A percentile compares a stretch with the other conserved stretches of the same genome.
phyloP scores from a whole-genome alignment of 2,113 vertebrate species.

The Corydoras maculifer region DNA sequence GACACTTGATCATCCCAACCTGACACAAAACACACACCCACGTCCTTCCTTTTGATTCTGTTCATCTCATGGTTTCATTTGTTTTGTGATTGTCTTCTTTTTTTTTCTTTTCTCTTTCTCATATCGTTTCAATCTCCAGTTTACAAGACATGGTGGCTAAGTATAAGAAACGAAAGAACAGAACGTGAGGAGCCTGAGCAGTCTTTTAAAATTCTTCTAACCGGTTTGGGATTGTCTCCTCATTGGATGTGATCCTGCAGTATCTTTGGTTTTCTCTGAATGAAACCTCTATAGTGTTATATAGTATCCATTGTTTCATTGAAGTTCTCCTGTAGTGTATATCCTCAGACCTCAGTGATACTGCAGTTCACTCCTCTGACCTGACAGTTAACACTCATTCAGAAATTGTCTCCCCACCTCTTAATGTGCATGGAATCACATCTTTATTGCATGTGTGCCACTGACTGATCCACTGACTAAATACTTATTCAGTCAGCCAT shows the following conservation, averaged over 20 bases:
- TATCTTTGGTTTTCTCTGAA: slow-evolving; percentile 26
- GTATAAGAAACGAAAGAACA: slow-evolving; percentile 96
- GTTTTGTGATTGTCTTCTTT: slow-evolving; percentile 7
- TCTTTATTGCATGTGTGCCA: slow-evolving; percentile 47
- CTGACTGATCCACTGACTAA: slow-evolving; percentile 38
- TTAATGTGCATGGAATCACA: slow-evolving; percentile 52
- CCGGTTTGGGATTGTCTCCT: slow-evolving; percentile 16
- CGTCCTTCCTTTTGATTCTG: slow-evolving; percentile 19
- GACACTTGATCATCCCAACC: too few species aligned
- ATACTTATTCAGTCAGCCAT: slow-evolving; percentile 45
- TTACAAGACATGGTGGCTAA: slow-evolving; percentile 99
- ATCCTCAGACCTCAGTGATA: slow-evolving; percentile 34
- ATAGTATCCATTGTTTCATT: neutral
- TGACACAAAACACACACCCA: too few species aligned
- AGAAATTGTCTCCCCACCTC: slow-evolving; percentile 27
- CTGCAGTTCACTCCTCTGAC: slow-evolving; percentile 56
- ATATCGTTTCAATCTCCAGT: slow-evolving; percentile 68
- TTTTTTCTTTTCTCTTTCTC: slow-evolving; percentile 32
- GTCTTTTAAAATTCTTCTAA: slow-evolving; percentile 23
- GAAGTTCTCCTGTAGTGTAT: neutral
- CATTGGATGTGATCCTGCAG: slow-evolving; percentile 56
- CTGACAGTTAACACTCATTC: slow-evolving; percentile 22
- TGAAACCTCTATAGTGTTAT: neutral
- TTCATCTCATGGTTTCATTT: slow-evolving; percentile 28
- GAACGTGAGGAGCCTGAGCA: slow-evolving; percentile 79